A percentile compares a stretch with the other conserved stretches of the same genome.
Conservation (phyloP, 2,797 vertebrate species). For the Acrocephalus scirpaceus region DNA sequence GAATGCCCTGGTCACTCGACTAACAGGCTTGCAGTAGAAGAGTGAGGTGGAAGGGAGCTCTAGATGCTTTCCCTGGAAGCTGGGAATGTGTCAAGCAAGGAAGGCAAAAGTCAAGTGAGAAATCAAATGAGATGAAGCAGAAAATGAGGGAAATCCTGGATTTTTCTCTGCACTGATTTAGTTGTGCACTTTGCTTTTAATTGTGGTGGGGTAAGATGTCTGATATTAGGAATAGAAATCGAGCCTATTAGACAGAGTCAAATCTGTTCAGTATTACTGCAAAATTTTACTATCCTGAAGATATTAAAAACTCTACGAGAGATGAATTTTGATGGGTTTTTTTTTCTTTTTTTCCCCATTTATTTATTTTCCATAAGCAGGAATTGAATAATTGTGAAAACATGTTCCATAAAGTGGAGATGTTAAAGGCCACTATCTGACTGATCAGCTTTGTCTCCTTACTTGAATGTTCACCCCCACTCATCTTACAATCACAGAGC, state of each 20-base stretch:
- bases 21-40: background rate
- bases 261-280: background rate
- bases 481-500: conserved; percentile 24
- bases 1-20: background rate
- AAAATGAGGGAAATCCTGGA: background rate
- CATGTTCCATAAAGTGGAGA: background rate
- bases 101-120: background rate
- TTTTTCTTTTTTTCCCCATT: background rate
- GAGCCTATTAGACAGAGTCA: background rate
- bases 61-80: background rate
- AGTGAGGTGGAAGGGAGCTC: background rate
- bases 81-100: background rate
- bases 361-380: background rate
- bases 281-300: background rate
- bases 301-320: background rate
- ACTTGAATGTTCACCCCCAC: conserved; percentile 42
- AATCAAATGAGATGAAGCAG: background rate
- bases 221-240: background rate
- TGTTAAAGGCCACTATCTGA: background rate
- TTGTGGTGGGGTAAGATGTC: background rate
- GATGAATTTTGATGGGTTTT: fast-evolving
- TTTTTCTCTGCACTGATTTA: background rate
- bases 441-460: conserved; percentile 5
- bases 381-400: background rate
- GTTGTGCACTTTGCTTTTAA: background rate